Evolutionary conservation across 2,888 invertebrate species (phyloP).

Genomic region (Cheilosia impressa): DNA sequence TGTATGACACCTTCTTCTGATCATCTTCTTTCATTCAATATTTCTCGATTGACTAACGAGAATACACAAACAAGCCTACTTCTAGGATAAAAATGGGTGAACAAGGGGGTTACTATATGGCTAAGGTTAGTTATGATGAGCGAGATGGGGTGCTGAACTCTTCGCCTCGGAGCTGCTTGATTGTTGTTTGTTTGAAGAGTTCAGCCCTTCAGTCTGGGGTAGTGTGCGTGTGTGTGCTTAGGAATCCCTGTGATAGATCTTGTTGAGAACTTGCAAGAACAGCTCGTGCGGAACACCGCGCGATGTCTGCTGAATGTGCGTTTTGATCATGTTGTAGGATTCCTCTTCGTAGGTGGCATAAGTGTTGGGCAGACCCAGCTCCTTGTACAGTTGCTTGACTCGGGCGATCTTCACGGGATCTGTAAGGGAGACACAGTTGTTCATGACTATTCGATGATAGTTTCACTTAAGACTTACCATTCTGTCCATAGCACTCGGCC

Average conservation of each 20-base stretch:
- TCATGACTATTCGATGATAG: neutral
- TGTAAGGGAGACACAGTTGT: slow-evolving; percentile 7
- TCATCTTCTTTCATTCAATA: neutral
- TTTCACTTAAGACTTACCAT: slow-evolving; percentile 78
- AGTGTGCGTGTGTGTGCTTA: slow-evolving; percentile 80
- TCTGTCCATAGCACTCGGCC: slow-evolving; percentile 90
- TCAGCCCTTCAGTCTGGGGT: slow-evolving; percentile 47
- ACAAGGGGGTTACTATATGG: slow-evolving; percentile 36
- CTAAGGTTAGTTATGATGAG: slow-evolving; percentile 10
- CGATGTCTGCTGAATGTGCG: slow-evolving; percentile 93
- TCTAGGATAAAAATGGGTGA: slow-evolving; percentile 29
- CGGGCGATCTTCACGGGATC: slow-evolving; percentile 88
- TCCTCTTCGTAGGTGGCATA: slow-evolving; percentile 93
- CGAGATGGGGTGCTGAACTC: slow-evolving; percentile 32
- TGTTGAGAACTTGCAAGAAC: slow-evolving; percentile 92
- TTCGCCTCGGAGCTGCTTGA: slow-evolving; percentile 26
- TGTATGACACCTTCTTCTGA: neutral
- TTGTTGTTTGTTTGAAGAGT: slow-evolving; percentile 33
- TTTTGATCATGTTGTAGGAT: slow-evolving; percentile 91
- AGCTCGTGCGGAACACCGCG: slow-evolving; percentile 91
- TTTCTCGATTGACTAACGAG: slow-evolving; percentile 8
- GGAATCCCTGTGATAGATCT: slow-evolving; percentile 90
- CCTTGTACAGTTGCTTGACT: slow-evolving; percentile 91
- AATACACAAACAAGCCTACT: slow-evolving; percentile 22
- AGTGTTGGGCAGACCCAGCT: slow-evolving; percentile 89